Evolutionary conservation across 2,888 invertebrate genomes (phyloP).

Genomic region (Leptinotarsa peninsularis): DNA sequence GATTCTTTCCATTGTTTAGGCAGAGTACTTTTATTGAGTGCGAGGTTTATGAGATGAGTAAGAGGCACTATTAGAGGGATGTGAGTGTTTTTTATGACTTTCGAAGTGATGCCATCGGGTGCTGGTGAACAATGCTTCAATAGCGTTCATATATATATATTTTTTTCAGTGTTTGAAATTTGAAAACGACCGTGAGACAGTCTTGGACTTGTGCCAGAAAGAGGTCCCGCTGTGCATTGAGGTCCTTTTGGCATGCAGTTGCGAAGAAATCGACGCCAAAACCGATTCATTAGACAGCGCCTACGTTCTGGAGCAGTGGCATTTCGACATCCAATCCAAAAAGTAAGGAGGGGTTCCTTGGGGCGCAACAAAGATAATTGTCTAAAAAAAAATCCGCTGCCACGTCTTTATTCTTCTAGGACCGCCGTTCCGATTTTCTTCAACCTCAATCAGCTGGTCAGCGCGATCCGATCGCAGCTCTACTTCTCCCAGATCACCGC

Average conservation of each 20-base stretch:
- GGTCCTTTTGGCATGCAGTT: constrained; percentile 81
- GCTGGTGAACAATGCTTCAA: neutral
- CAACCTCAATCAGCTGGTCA: constrained; percentile 81
- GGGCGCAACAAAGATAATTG: neutral
- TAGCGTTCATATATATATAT: neutral
- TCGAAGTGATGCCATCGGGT: too few species aligned
- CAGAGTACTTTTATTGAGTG: too few species aligned
- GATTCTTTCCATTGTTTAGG: too few species aligned
- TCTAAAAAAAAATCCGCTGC: neutral
- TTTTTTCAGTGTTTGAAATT: constrained; percentile 70
- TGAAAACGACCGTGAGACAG: constrained; percentile 68
- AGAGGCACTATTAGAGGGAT: too few species aligned
- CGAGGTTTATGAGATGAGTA: too few species aligned
- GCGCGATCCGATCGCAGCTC: constrained; percentile 93
- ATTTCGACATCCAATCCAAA: constrained; percentile 74
- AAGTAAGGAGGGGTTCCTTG: constrained; percentile 64
- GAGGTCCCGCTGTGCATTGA: constrained; percentile 83
- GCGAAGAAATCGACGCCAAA: constrained; percentile 66
- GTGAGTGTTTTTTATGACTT: too few species aligned
- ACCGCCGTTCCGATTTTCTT: constrained; percentile 67
- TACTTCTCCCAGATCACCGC: constrained; percentile 97
- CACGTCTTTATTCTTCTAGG: constrained; percentile 60
- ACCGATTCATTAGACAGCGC: constrained; percentile 64
- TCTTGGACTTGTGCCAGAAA: constrained; percentile 77
- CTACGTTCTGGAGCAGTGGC: constrained; percentile 86